Base-by-base conservation (phyloP, 2,797 vertebrate genomes). In the Peromyscus nudipes region DNA sequence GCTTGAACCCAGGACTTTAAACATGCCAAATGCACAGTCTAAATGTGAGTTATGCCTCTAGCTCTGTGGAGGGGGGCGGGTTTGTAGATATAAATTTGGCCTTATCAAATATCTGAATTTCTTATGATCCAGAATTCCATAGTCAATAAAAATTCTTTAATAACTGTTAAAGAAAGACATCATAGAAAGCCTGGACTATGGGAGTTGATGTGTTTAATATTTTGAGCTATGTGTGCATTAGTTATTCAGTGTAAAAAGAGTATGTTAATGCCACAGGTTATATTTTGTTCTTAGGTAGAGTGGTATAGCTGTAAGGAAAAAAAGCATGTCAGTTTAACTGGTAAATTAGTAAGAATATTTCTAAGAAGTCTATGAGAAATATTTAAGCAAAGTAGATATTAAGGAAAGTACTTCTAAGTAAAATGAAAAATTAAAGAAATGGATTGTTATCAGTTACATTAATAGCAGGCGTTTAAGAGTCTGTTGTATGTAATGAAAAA, bases 381-480 rank as follows among this genome's bases (percentile, higher is more conserved):
- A 83, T 80, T 43, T 80, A 94, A 67, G 29, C 55, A 49, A 93
- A 81, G 37, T 3, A 93, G 87, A 43, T 91, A 84, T 57, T 93
- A 95, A 87, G 67, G 60, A 82, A 91, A 60, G 14, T n/a, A 79
- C 49, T 75, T 89, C 43, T 60, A 97, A 85, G 81, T 86, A 62
- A 62, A 71, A 86, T 80, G 55, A 89, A 76, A 89, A 88, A 49
- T 27, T 43, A 84, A 62, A 86, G 77, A 62, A 49, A 27, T 55
- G 60, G 17, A 65, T 76, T 31, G 69, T 94, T 57, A 85, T 57
- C 62, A 83, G 55, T 85, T 93, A 57, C 40, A 92, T 71, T 95
- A 96, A 89, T 65, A 90, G 82, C 76, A 88, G 65, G 79, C 17
- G 87, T 69, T 64, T 93, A 55, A 91, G 57, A 85, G 23, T 17